Evolutionary conservation across 2,113 vertebrate genomes (phyloP).

Genomic region (Gymnobelideus leadbeateri): DNA sequence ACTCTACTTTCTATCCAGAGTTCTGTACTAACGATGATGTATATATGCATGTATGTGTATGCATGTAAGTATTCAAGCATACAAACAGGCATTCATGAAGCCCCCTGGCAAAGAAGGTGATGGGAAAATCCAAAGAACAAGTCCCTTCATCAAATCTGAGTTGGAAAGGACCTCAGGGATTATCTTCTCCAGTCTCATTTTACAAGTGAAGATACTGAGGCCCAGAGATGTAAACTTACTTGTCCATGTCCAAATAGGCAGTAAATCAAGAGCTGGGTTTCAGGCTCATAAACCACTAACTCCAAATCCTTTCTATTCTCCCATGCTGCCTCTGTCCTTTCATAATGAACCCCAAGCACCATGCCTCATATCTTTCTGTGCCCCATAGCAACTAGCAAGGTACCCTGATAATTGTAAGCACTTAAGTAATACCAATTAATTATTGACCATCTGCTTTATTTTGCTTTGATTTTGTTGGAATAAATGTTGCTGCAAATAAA

Average conservation of each 20-base stretch:
- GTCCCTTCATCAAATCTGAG: not conserved
- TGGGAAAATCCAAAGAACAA: conserved; percentile 5
- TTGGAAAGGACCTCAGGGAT: not conserved
- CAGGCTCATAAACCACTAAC: not conserved
- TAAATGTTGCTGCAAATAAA: not conserved
- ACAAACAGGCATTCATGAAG: not conserved
- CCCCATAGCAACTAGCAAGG: not conserved
- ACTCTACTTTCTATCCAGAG: not conserved
- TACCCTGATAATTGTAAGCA: not conserved
- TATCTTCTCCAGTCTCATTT: not conserved
- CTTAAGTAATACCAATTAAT: not conserved
- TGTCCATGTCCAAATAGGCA: not conserved
- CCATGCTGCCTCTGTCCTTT: conserved; percentile 20
- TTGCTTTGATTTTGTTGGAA: not conserved
- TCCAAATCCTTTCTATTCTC: not conserved
- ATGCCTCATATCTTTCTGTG: not conserved
- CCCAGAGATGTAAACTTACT: not conserved
- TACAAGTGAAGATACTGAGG: not conserved
- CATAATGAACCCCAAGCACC: conserved; percentile 11
- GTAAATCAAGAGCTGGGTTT: not conserved
- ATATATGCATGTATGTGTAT: not conserved
- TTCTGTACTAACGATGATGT: not conserved
- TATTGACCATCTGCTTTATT: not conserved
- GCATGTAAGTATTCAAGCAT: not conserved
- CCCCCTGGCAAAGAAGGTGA: conserved; percentile 5